Evolutionary conservation across 1,140 invertebrate species (phyloP).

Genomic region (Hormaphis cornu): DNA sequence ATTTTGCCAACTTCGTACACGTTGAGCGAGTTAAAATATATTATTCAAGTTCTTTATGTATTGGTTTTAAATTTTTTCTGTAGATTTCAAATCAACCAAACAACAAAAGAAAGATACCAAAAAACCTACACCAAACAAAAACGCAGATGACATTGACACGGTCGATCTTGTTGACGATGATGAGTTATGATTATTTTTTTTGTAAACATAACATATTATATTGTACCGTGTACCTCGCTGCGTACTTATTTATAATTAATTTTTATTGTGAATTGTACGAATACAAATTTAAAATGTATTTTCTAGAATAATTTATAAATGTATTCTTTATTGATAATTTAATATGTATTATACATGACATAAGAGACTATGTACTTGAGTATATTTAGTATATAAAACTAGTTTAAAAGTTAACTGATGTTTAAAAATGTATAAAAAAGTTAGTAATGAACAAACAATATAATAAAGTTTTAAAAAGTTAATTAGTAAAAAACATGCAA

Average conservation of each 20-base stretch:
- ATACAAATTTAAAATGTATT: not conserved
- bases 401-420: not conserved
- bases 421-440: not conserved
- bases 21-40: too few species aligned
- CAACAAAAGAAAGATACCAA: constrained; percentile 26
- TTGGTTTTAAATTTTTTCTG: not conserved
- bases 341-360: too few species aligned
- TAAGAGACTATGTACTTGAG: too few species aligned
- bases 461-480: not conserved
- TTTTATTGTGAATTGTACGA: not conserved
- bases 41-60: too few species aligned
- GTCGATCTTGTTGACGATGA: not conserved
- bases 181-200: constrained; percentile 9
- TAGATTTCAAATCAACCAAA: constrained; percentile 26
- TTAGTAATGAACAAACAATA: not conserved
- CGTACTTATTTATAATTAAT: not conserved
- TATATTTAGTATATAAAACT: not conserved
- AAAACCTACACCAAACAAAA: constrained; percentile 18
- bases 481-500: not conserved
- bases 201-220: not conserved
- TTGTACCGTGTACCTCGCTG: too few species aligned
- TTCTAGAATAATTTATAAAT: not conserved
- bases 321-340: not conserved
- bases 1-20: too few species aligned
- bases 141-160: not conserved